A percentile compares a stretch with the other conserved stretches of the same genome.
These are phyloP conservation scores for Muscicapa striata DNA, from an alignment of 2,797 vertebrate genomes.

Conservation along the genomic window DNA sequence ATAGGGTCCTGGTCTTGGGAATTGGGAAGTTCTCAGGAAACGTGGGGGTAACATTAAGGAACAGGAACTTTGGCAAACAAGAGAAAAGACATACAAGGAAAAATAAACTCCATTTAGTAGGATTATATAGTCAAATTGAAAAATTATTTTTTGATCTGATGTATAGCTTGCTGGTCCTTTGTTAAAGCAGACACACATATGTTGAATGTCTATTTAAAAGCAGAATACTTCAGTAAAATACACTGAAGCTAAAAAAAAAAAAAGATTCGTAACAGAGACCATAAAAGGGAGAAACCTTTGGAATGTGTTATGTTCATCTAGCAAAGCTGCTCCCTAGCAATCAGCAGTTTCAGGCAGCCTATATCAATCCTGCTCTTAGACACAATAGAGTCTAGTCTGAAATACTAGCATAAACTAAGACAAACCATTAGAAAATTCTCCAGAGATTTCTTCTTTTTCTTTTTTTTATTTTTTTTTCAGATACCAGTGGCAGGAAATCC, in stretches of 20 bases:
- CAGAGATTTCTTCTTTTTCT: background rate
- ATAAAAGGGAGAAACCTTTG: constrained; percentile 59
- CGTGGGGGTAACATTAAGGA: constrained; percentile 21
- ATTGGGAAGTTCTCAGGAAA: constrained; percentile 20
- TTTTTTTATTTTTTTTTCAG: background rate
- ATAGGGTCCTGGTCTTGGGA: background rate
- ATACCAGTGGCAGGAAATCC: background rate
- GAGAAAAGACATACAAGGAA: constrained; percentile 37
- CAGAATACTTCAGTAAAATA: constrained; percentile 23
- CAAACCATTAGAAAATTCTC: constrained; percentile 26
- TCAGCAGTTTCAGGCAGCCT: constrained; percentile 30
- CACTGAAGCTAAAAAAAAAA: constrained; percentile 32
- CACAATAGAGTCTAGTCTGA: constrained; percentile 27
- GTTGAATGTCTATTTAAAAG: constrained; percentile 42
- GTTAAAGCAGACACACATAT: constrained; percentile 38
- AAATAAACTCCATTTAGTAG: constrained; percentile 60
- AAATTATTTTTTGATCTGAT: constrained; percentile 44
- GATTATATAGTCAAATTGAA: constrained; percentile 60
- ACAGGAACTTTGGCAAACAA: background rate
- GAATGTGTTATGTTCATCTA: constrained; percentile 53
- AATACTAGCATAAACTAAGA: background rate
- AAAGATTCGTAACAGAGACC: constrained; percentile 41
- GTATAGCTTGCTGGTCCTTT: constrained; percentile 8
- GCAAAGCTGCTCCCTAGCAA: constrained; percentile 48
- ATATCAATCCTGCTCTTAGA: constrained; percentile 43